Conservation (phyloP, 2,797 vertebrate genomes). For the Sebastes dallii region DNA sequence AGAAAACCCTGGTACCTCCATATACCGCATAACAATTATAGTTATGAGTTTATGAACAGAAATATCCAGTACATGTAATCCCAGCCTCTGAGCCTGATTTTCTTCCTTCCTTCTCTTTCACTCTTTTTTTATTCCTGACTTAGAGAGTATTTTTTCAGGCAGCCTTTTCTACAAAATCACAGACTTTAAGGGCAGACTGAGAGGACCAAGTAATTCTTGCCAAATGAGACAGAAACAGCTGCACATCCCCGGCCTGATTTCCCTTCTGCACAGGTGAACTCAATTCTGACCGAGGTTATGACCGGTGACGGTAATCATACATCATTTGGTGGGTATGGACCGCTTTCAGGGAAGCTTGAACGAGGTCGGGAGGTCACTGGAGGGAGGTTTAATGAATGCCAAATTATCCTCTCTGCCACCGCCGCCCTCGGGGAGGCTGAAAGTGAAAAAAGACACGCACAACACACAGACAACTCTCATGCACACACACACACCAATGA, state of each 20-base stretch:
- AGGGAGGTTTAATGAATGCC: conserved; percentile 54
- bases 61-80: neutral
- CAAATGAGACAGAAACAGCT: conserved; percentile 56
- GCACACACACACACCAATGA: conserved; percentile 5
- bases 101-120: neutral
- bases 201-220: conserved; percentile 26
- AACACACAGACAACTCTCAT: neutral
- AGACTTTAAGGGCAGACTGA: conserved; percentile 17
- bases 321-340: conserved; percentile 47
- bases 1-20: neutral
- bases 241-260: conserved; percentile 40
- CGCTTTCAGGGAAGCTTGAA: conserved; percentile 40
- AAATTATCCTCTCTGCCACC: conserved; percentile 55
- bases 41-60: neutral
- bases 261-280: conserved; percentile 45
- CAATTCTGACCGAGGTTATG: conserved; percentile 46
- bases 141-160: neutral
- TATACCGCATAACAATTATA: neutral
- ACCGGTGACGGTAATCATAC: conserved; percentile 50
- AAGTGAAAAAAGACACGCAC: conserved; percentile 7
- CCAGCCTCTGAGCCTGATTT: neutral
- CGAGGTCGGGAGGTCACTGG: conserved; percentile 39
- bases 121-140: neutral
- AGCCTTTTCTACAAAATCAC: conserved; percentile 21
- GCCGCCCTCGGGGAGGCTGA: conserved; percentile 26